Base-by-base conservation (phyloP, 2,797 vertebrate genomes). In the Spinibarbus caldwelli region DNA sequence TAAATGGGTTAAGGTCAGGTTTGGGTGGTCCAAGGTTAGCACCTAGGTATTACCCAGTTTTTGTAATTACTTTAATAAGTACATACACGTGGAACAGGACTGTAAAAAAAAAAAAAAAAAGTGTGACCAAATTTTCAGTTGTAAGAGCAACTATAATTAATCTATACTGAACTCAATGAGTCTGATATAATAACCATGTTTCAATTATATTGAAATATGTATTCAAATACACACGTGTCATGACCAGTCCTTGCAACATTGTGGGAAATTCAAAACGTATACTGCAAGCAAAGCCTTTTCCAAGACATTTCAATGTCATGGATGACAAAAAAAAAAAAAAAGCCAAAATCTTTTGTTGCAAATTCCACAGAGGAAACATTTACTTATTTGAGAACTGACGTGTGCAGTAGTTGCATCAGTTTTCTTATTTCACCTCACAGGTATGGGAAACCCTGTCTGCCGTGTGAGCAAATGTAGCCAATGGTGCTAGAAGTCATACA, bases 361-460 rank as follows among this genome's bases (percentile, higher is more conserved):
- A 83, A 83, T 36, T 77, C 11, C n/a, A 2, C 19, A 21, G 5
- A 23, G 83, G 64, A 59, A 78, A 78, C 15, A 7, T 68, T 43
- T n/a, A 26, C 49, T 38, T 57, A n/a, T 26, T 14, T 59, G 23
- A 49, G 11, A 41, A 71, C 57, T 66, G 68, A 79, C 12, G 11
- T 52, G 8, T 12, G 2, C 5, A 8, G 10, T 12, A 52, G 78
- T 68, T 78, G 34, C 36, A 82, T 49, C 19, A 68, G 43, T 82
- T 85, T 77, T n/a, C 43, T 59, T 47, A 41, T 52, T 38, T 57
- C 7, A n/a, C 8, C 6, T 89, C 49, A 82, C 83, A 88, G 72
- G 67, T 79, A 79, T 54, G 73, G 87, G 80, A 86, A 89, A 87
- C 52, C 77, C 72, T 70, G 54, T 47, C 12, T 57, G 6, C 3